These are phyloP conservation scores for Sminthurinus aureus DNA, from an alignment of 2,888 invertebrate genomes.

Conservation along the genomic window DNA sequence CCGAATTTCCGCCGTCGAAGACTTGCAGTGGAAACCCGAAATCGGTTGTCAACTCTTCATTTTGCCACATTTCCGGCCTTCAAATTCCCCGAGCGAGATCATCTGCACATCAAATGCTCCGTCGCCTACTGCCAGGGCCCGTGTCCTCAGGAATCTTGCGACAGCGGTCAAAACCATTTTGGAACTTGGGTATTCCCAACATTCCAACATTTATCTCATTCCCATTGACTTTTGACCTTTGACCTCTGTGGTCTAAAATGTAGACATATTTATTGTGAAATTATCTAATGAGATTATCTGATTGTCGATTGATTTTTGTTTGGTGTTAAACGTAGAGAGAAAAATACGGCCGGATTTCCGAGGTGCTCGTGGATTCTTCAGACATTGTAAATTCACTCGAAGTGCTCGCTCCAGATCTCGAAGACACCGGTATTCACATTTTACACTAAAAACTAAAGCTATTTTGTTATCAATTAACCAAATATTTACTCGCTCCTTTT, in stretches of 20 bases:
- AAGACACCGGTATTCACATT: slow-evolving; percentile 61
- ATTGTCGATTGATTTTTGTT: too few relatives aligned
- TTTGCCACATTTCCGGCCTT: slow-evolving; percentile 78
- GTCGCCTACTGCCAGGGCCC: slow-evolving; percentile 77
- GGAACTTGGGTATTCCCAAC: slow-evolving; percentile 52
- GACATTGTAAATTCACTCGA: slow-evolving; percentile 84
- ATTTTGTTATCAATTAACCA: neutral
- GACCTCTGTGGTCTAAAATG: too few relatives aligned
- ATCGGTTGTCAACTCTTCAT: slow-evolving; percentile 60
- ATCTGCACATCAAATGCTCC: slow-evolving; percentile 78
- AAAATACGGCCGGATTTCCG: slow-evolving; percentile 58
- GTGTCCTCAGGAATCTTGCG: slow-evolving; percentile 70
- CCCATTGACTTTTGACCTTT: too few relatives aligned
- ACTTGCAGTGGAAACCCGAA: slow-evolving; percentile 57
- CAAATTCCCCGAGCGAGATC: slow-evolving; percentile 81
- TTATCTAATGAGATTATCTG: too few relatives aligned
- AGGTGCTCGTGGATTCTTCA: slow-evolving; percentile 69
- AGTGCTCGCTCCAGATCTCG: slow-evolving; percentile 80
- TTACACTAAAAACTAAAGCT: slow-evolving; percentile 25
- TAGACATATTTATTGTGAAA: too few relatives aligned
- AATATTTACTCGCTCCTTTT: neutral
- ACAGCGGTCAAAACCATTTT: slow-evolving; percentile 56
- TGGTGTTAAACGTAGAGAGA: slow-evolving; percentile 35
- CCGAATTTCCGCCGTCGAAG: slow-evolving; percentile 58
- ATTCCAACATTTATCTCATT: too few relatives aligned